Base-by-base conservation (phyloP, 2,113 vertebrate species). In the Herpailurus yagouaroundi region DNA sequence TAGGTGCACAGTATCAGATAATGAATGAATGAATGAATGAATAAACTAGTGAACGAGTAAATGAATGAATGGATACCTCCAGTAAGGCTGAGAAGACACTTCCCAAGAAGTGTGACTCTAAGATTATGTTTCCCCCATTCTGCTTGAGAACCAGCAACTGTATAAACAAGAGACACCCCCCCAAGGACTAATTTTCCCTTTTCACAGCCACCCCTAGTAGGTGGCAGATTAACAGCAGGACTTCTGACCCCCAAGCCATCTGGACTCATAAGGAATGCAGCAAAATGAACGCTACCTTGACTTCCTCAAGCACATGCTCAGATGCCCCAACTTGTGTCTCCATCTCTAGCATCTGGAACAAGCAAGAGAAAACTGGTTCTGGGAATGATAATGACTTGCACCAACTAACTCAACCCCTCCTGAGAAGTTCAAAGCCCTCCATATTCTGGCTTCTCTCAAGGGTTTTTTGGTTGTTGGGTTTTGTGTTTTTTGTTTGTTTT, bases 401-500 rank as follows among this genome's bases (percentile, higher is more conserved):
- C 19, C 52, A 10, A 57, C 23, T 57, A 63, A 89, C 27, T n/a
- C 6, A 0, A 33, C 4, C 38, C 41, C 60, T 86, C 91, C 86
- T 81, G 48, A 89, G 36, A 94, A 92, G 74, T 95, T 96, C 83
- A 84, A 97, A 96, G 91, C 96, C 94, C 19, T 95, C 87, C 27
- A 91, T 48, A 81, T 66, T 45, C 79, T 88, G 76, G 50, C 41
- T 96, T 97, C 79, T 91, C 63, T 71, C 18, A 0, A 41, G 68
- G 52, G 18, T 92, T 41, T 95, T 95, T 91, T 91, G 45, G 45
- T 9, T 45, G 41, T 45, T 45, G 41, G 41, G 41, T 50, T 50
- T 50, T 50, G 11, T 14, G 11, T 57, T 92, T 45, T 95, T 96
- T 91, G 89, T 92, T 45, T 95, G 94, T 91, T 89, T 63, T 97